These are phyloP conservation scores for Apodemus agrarius DNA, from an alignment of 2,797 vertebrate species.

Conservation along the genomic window DNA sequence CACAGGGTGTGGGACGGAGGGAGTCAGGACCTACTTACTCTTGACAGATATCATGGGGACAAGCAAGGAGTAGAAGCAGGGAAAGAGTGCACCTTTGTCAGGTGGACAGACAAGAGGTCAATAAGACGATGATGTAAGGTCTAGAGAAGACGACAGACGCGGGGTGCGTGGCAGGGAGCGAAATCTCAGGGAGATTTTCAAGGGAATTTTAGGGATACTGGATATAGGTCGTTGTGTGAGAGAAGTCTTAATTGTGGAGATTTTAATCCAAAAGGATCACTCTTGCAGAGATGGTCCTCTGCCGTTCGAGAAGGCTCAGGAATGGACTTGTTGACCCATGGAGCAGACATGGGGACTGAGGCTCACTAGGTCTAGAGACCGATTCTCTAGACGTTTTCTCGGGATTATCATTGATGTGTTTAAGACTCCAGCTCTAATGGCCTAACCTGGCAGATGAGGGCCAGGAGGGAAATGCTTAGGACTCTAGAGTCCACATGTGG, in stretches of 20 bases:
- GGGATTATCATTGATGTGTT: neutral
- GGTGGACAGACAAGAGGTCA: neutral
- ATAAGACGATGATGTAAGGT: neutral
- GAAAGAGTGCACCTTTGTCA: neutral
- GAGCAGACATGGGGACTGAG: neutral
- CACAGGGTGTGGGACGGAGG: neutral
- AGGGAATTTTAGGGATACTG: neutral
- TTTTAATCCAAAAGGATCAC: neutral
- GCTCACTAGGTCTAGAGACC: neutral
- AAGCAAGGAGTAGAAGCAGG: neutral
- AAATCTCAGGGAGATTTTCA: neutral
- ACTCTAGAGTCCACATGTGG: too few species aligned
- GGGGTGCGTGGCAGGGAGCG: neutral
- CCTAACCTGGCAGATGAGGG: too few species aligned
- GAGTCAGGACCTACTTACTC: neutral
- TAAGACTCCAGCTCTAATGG: neutral
- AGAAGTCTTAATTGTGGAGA: neutral
- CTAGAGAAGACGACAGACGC: neutral
- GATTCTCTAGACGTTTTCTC: neutral
- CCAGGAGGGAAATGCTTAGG: too few species aligned
- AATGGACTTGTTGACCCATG: neutral
- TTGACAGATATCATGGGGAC: neutral
- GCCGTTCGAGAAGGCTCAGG: neutral
- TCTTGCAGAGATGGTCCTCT: neutral
- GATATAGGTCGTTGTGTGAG: neutral